Evolutionary conservation across 2,113 vertebrate genomes (phyloP).

Genomic region (Arenaria interpres): DNA sequence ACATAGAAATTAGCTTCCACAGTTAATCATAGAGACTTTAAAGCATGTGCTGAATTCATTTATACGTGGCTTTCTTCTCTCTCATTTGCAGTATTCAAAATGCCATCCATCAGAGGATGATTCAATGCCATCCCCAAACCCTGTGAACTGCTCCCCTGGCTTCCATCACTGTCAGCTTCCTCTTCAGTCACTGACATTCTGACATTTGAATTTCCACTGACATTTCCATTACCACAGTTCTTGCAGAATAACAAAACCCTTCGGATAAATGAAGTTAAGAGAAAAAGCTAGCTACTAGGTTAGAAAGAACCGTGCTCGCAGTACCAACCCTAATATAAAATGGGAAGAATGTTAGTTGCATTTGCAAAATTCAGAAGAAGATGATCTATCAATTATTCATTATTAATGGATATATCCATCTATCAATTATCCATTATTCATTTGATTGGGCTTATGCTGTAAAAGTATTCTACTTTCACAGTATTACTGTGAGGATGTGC

Average conservation of each 20-base stretch:
- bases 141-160: neutral
- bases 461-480: neutral
- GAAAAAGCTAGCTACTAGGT: neutral
- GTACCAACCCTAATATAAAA: neutral
- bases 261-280: neutral
- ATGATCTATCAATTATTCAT: neutral
- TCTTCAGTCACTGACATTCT: neutral
- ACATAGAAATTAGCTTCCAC: neutral
- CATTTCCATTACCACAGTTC: neutral
- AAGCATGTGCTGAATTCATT: neutral
- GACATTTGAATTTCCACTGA: conserved; percentile 2
- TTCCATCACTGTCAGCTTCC: neutral
- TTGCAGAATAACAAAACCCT: neutral
- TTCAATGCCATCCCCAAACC: neutral
- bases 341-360: neutral
- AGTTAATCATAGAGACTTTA: neutral
- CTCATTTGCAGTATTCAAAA: conserved; percentile 12
- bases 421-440: neutral
- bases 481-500: neutral
- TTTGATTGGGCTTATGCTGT: neutral
- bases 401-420: neutral
- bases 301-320: neutral
- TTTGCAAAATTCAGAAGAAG: neutral
- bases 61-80: neutral
- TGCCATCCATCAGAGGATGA: neutral